A percentile compares a stretch with the other conserved stretches of the same genome.
phyloP scores from a whole-genome alignment of 1,140 invertebrate genomes.

The Diorhabda elongata region DNA sequence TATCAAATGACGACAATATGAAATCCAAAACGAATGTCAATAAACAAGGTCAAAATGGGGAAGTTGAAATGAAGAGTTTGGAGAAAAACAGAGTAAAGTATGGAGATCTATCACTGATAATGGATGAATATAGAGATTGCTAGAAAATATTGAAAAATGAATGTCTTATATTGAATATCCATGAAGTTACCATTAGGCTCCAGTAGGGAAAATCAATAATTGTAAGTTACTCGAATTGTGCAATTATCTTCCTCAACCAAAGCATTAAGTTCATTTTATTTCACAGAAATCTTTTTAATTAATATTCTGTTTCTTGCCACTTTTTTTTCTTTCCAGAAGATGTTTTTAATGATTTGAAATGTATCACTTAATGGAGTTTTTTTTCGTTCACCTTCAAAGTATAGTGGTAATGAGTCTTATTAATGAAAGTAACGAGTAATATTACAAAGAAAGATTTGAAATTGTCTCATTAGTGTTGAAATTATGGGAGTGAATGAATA shows the following conservation, averaged over 20 bases:
- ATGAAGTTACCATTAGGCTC: too few species aligned
- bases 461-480: constrained; percentile 2
- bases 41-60: too few species aligned
- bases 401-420: background rate
- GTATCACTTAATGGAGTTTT: background rate
- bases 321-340: background rate
- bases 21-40: too few species aligned
- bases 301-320: background rate
- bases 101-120: too few species aligned
- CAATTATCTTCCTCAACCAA: background rate
- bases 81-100: too few species aligned
- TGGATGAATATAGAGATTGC: too few species aligned
- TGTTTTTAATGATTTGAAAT: constrained; percentile 1
- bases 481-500: constrained; percentile 1
- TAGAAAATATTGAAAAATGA: too few species aligned
- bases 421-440: constrained; percentile 1
- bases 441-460: constrained; percentile 1
- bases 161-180: too few species aligned
- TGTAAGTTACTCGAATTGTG: too few species aligned
- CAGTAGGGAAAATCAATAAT: too few species aligned
- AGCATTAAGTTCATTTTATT: background rate
- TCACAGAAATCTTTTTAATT: background rate
- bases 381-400: background rate
- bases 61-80: too few species aligned
- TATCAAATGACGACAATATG: too few species aligned